phyloP scores from a whole-genome alignment of 1,140 invertebrate genomes.

The Lerema accius region DNA sequence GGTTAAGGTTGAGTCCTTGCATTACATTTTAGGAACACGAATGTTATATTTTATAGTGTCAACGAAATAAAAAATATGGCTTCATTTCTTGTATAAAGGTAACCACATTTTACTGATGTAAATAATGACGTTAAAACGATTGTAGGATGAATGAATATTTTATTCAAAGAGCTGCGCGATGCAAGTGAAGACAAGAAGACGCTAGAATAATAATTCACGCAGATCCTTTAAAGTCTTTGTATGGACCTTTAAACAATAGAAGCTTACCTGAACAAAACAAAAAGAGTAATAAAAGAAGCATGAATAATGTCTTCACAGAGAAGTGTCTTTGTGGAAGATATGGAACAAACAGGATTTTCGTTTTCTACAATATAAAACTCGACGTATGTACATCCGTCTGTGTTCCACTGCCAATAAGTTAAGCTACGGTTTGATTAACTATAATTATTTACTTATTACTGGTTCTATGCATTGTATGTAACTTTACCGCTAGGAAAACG shows the following conservation, averaged over 20 bases:
- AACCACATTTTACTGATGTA: no score
- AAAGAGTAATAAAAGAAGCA: slow-evolving; percentile 17
- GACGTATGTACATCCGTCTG: background rate
- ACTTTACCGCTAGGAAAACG: background rate
- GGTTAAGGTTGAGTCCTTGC: no score
- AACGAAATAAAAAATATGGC: no score
- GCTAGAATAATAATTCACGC: slow-evolving; percentile 20
- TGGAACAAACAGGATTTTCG: slow-evolving; percentile 18
- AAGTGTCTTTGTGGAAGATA: slow-evolving; percentile 16
- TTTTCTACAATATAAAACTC: background rate
- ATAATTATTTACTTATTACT: background rate
- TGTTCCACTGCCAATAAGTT: background rate
- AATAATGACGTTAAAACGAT: no score
- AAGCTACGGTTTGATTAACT: no score
- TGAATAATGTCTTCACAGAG: slow-evolving; percentile 12
- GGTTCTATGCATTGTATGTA: background rate
- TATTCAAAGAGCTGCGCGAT: slow-evolving; percentile 12
- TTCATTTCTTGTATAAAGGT: no score
- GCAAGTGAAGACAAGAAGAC: slow-evolving; percentile 13
- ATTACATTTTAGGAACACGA: no score
- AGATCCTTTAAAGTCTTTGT: slow-evolving; percentile 20
- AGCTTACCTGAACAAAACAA: slow-evolving; percentile 18
- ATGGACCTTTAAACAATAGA: slow-evolving; percentile 17
- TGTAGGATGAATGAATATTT: slow-evolving; percentile 9
- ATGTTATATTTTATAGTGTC: no score